Conservation (phyloP, 2,113 vertebrate genomes). For the Acrocephalus kingi region DNA sequence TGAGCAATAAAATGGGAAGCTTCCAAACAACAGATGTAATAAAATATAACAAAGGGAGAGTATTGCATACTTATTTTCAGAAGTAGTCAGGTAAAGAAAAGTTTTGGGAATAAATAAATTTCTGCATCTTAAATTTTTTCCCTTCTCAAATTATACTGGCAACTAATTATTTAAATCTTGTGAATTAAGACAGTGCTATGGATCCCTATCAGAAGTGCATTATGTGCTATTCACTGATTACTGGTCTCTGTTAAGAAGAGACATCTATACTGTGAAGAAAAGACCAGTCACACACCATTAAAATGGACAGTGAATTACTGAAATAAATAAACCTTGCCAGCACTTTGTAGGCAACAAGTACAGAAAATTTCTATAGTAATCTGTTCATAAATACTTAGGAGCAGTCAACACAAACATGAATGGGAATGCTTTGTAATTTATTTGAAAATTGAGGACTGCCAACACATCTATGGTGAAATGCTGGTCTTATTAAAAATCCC, state of each 20-base stretch:
- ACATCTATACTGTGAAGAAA: not conserved
- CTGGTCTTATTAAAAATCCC: not conserved
- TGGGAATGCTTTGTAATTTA: not conserved
- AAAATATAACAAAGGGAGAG: not conserved
- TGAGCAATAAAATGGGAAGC: not conserved
- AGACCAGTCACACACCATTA: not conserved
- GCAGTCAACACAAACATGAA: conserved; percentile 12
- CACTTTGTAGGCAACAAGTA: not conserved
- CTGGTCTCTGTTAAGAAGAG: not conserved
- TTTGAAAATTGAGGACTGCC: not conserved
- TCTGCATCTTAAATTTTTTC: not conserved
- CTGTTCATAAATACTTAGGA: not conserved
- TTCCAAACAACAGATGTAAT: not conserved
- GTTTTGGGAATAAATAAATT: not conserved
- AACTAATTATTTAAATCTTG: not conserved
- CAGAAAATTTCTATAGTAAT: not conserved
- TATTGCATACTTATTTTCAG: not conserved
- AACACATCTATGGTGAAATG: not conserved
- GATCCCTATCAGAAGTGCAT: not conserved
- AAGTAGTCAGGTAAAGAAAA: not conserved
- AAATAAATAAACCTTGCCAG: not conserved
- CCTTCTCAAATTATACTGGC: not conserved
- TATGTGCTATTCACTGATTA: not conserved
- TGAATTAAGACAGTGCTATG: not conserved
- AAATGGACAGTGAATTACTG: not conserved